Evolutionary conservation across 1,140 invertebrate species (phyloP), one percentile per base, ranked within the genome.

Genomic region (Atta colombica): DNA sequence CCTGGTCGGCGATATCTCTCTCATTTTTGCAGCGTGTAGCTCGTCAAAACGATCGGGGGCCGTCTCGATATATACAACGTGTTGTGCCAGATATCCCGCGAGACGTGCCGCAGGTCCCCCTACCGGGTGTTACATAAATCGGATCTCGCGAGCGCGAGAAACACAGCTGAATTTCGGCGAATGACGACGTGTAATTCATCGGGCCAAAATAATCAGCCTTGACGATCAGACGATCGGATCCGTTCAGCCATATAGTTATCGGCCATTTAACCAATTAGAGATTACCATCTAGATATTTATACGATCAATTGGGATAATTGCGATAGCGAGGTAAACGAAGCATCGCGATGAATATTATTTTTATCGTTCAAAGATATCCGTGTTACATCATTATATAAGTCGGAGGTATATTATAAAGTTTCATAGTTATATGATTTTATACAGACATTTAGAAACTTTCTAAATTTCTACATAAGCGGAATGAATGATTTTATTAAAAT

Each of bases 1-100:
- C 39, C 66, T 39, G 77, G n/a, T 28, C 68, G 69, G 39, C 80
- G 80, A 82, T 82, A 82, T 82, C 80, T 82, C 75, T 77, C 80
- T 74, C 80, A 84, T 84, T 84, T 84, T 84, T 84, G 80, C 80
- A 55, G 69, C 80, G 69, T 84, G 80, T 84, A 84, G 69, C 80
- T 75, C 80, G 80, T 75, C 80, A 75, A 31, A 84, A 75, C 69
- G 80, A 84, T 75, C 39, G 55, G 14, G 55, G 14, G 39, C 55
- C 35, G 80, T n/a, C 28, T 16, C 55, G 80, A 72, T 60, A 39
- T 49, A 71, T 39, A 81, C 51, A 51, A 71, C 68, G 66, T 74
- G 68, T 72, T 60, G 68, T 28, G 80, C 55, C 69, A 49, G 80
- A 75, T 84, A 84, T 75, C 60, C 39, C 69, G 69, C 71, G 81